A percentile compares a stretch with the other conserved stretches of the same genome.
phyloP scores from a whole-genome alignment of 2,888 invertebrate genomes.

The Drosophila anceps region DNA sequence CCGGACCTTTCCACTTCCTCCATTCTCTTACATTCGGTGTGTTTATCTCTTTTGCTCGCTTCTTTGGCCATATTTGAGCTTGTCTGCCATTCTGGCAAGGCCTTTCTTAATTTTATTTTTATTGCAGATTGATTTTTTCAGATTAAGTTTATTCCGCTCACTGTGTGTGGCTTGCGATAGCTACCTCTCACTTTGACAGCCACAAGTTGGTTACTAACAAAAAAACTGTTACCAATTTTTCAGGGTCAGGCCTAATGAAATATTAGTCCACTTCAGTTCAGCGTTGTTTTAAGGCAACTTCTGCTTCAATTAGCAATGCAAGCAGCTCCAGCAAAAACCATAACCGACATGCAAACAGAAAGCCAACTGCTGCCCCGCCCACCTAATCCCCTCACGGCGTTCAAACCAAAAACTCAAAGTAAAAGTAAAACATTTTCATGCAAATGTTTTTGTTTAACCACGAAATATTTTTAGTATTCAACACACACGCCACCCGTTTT shows the following conservation, averaged over 20 bases:
- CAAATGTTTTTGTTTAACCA: constrained; percentile 75
- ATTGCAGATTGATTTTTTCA: constrained; percentile 78
- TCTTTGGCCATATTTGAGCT: constrained; percentile 20
- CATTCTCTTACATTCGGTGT: constrained; percentile 13
- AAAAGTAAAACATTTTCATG: constrained; percentile 74
- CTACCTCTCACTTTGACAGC: constrained; percentile 2
- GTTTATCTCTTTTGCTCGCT: constrained; percentile 3
- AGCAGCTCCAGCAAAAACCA: constrained; percentile 23
- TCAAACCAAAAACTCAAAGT: constrained; percentile 52
- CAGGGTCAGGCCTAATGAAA: constrained; percentile 36
- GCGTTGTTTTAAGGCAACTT: constrained; percentile 40
- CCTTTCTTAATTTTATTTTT: constrained; percentile 77
- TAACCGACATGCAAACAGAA: constrained; percentile 44
- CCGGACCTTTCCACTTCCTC: not conserved
- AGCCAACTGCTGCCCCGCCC: constrained; percentile 15
- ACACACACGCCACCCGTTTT: constrained; percentile 33
- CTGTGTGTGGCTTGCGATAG: constrained; percentile 14
- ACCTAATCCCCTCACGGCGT: constrained; percentile 8
- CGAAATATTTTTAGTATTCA: constrained; percentile 71
- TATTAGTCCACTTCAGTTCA: constrained; percentile 30
- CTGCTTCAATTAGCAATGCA: constrained; percentile 66
- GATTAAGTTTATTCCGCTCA: constrained; percentile 61
- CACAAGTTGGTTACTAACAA: constrained; percentile 22
- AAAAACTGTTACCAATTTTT: constrained; percentile 48
- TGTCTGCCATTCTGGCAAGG: constrained; percentile 50